Conservation (phyloP, 1,140 invertebrate species). For the Drosophila repleta region DNA sequence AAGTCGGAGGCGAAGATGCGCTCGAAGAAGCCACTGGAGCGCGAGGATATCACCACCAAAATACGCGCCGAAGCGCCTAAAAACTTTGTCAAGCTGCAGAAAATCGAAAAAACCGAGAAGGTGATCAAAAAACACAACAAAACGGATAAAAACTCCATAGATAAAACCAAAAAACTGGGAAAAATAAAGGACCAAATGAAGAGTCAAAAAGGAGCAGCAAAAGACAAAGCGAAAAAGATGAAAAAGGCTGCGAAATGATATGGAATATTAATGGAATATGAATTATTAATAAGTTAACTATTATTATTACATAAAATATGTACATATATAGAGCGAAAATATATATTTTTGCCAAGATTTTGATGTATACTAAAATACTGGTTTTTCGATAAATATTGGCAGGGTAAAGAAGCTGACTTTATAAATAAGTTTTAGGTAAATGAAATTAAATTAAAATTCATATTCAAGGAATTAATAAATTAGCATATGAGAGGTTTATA, state of each 20-base stretch:
- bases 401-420: no score
- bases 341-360: neutral
- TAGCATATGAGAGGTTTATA: no score
- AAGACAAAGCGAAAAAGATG: conserved; percentile 15
- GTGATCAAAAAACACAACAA: neutral
- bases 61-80: conserved; percentile 63
- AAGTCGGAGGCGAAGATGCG: conserved; percentile 88
- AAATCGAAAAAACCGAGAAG: conserved; percentile 4
- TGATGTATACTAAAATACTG: no score
- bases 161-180: conserved; percentile 6
- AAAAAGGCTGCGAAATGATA: neutral
- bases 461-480: no score
- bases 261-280: neutral
- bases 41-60: conserved; percentile 87
- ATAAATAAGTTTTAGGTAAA: no score
- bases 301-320: neutral
- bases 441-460: no score
- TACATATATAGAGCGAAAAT: conserved; percentile 1
- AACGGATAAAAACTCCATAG: neutral
- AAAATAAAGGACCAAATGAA: conserved; percentile 5
- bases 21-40: conserved; percentile 85
- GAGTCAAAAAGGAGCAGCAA: neutral
- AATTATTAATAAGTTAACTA: neutral
- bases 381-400: no score
- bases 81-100: conserved; percentile 10